Percentiles rank a stretch among this genome's conserved stretches.
phyloP scores from a whole-genome alignment of 2,113 vertebrate genomes.

The Malaclemys terrapin region DNA sequence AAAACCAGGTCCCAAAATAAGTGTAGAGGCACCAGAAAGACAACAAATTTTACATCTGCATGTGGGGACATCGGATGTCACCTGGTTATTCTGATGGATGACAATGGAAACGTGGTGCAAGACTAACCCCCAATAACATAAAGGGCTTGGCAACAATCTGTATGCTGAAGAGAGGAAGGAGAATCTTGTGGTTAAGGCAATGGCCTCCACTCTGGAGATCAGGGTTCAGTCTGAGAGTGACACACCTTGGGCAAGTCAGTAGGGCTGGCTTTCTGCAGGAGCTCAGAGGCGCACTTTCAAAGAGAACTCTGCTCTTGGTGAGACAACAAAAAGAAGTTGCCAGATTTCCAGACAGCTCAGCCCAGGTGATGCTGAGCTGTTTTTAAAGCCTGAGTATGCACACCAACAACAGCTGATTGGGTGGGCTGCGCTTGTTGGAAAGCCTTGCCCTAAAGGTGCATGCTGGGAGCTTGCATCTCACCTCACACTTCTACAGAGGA shows the following conservation, averaged over 20 bases:
- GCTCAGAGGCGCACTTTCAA: conserved; percentile 24
- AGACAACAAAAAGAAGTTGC: not conserved
- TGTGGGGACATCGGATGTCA: conserved; percentile 9
- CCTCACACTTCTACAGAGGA: no score
- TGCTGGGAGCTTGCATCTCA: not conserved
- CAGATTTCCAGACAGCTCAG: not conserved
- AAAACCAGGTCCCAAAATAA: conserved; percentile 34
- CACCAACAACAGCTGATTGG: not conserved
- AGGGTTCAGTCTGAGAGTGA: not conserved
- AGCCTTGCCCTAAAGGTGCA: not conserved
- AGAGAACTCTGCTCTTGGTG: conserved; percentile 37
- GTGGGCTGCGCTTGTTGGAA: not conserved
- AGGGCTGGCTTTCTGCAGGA: not conserved
- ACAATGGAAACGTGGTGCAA: not conserved
- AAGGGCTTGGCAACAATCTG: fast-evolving
- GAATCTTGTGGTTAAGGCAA: not conserved
- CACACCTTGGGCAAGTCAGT: not conserved
- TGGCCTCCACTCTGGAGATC: not conserved
- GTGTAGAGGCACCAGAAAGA: conserved; percentile 19
- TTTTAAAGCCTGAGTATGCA: not conserved
- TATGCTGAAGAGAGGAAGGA: not conserved
- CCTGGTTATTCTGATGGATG: not conserved
- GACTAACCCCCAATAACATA: not conserved
- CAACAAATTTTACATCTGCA: conserved; percentile 50
- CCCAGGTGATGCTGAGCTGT: not conserved